phyloP scores from a whole-genome alignment of 2,797 vertebrate species.

The Gobionotothen gibberifrons region DNA sequence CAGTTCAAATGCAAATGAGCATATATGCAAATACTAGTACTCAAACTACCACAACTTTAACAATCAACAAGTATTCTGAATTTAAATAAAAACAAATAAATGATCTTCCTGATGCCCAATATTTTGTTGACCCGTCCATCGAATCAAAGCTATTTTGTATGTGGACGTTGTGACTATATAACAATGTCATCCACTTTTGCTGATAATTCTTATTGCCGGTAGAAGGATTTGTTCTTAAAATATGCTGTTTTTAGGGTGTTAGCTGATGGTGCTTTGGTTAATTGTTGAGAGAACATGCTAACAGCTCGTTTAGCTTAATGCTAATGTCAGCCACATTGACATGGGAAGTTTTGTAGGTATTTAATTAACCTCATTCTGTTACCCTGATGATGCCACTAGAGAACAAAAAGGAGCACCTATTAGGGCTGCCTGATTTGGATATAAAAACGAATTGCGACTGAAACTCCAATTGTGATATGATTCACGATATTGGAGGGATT shows the following conservation, averaged over 20 bases:
- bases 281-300: too few relatives aligned
- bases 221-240: neutral
- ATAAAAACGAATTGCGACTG: too few relatives aligned
- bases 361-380: too few relatives aligned
- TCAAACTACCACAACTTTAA: neutral
- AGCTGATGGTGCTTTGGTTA: neutral
- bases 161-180: neutral
- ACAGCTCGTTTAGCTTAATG: neutral
- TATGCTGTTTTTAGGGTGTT: neutral
- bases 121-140: neutral
- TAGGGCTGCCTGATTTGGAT: too few relatives aligned
- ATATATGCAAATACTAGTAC: neutral
- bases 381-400: neutral
- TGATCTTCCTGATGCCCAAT: neutral
- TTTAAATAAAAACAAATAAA: neutral
- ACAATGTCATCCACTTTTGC: too few relatives aligned
- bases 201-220: too few relatives aligned
- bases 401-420: too few relatives aligned
- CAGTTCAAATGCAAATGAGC: slow-evolving; percentile 3
- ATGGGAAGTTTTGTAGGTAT: too few relatives aligned
- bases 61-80: neutral
- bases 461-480: too few relatives aligned
- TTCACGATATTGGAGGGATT: too few relatives aligned
- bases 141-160: neutral
- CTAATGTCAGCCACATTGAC: too few relatives aligned